Base-by-base conservation (phyloP, 2,797 vertebrate species). In the Buphagus erythrorhynchus region DNA sequence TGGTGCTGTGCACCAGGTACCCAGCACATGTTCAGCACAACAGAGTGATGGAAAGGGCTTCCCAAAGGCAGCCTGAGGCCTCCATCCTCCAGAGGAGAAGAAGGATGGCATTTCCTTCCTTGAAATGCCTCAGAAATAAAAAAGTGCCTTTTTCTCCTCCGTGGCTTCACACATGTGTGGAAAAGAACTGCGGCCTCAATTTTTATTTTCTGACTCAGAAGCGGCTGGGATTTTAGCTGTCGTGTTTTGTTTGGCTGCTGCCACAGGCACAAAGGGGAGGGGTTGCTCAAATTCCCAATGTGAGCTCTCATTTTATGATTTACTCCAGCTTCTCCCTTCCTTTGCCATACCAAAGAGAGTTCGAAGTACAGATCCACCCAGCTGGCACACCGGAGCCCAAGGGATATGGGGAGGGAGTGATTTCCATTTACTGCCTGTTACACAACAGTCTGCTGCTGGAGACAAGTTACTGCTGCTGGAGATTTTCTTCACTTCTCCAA, bases 301-400 rank as follows among this genome's bases (percentile, higher is more conserved):
- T 3, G 21, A 62, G 40, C 16, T 8, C 10, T 51, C 6, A 6
- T 31, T 36, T 61, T 29, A 10, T 11, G 19, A 16, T 35, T 71
- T 35, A 19, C 17, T 59, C 9, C 52, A 33, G 31, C 26, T 48
- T 69, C 9, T 76, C 29, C 75, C 52, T 58, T 31, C 38, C 22
- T 57, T 25, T 24, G 43, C 4, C 7, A 2, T 40, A 5, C n/a
- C 14, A 31, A 49, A 77, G 42, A 25, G 62, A 46, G 17, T 33
- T 3, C 0, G 4, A 63, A 57, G 51, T 25, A 45, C 1, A 6
- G 61, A n/a, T 55, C 36, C 43, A 28, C 18, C 9, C 1, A 0
- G 55, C 54, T 68, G 45, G 38, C 28, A 40, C 57, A 46, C 6
- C 0, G 1, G 43, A 67, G 58, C 74, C 62, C 16, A 11, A 38